Evolutionary conservation across 2,113 vertebrate species (phyloP).

Genomic region (Siniperca knerii): DNA sequence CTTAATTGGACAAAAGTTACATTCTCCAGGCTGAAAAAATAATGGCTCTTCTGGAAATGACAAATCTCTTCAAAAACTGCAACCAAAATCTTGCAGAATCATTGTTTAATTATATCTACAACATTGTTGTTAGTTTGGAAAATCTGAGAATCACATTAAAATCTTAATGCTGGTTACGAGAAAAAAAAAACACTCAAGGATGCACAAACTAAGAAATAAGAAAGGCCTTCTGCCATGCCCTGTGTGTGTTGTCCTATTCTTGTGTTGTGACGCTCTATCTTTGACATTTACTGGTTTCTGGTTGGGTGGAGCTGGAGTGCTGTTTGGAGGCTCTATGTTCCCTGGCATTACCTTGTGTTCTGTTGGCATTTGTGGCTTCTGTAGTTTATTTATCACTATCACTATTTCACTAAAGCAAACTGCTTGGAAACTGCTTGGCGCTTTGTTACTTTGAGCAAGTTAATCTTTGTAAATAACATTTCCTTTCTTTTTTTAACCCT

Average conservation of each 20-base stretch:
- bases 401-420: background rate
- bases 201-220: too few relatives aligned
- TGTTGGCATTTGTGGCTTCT: background rate
- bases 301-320: background rate
- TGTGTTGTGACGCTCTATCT: background rate
- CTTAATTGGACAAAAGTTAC: background rate
- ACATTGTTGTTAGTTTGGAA: background rate
- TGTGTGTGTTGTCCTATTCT: background rate
- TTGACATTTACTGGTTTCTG: background rate
- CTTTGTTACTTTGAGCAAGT: background rate
- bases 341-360: background rate
- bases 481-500: background rate
- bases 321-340: background rate
- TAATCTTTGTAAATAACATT: background rate
- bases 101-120: background rate
- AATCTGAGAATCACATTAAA: background rate
- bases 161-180: too few relatives aligned
- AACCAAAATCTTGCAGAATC: background rate
- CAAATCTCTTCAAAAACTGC: background rate
- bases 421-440: background rate
- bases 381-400: background rate
- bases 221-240: background rate
- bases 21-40: background rate
- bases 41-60: background rate
- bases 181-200: too few relatives aligned